phyloP scores from a whole-genome alignment of 2,888 invertebrate species.

The Vanessa cardui region DNA sequence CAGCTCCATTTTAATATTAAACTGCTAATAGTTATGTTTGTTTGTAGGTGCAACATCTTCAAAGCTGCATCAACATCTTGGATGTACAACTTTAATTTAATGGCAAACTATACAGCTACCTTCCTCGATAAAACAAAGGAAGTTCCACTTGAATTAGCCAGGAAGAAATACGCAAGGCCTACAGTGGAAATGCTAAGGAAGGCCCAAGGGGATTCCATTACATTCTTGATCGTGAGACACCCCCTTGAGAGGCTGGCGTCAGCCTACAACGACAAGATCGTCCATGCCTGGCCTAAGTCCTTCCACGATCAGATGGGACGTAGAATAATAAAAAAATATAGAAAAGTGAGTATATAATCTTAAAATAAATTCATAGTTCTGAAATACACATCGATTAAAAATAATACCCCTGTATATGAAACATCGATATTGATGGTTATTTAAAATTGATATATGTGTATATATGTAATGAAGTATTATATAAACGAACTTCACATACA shows the following conservation, averaged over 20 bases:
- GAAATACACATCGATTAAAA: neutral
- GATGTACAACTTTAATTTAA: constrained; percentile 95
- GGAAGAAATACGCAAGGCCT: constrained; percentile 90
- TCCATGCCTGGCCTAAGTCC: constrained; percentile 91
- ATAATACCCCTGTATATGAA: too few relatives aligned
- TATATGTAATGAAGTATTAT: too few relatives aligned
- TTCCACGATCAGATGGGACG: constrained; percentile 91
- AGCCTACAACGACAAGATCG: constrained; percentile 92
- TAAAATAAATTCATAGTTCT: neutral
- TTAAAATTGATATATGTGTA: too few relatives aligned
- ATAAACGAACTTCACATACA: too few relatives aligned
- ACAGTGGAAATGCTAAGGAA: constrained; percentile 87
- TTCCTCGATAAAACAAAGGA: constrained; percentile 90
- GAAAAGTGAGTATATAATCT: constrained; percentile 75
- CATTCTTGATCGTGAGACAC: constrained; percentile 92
- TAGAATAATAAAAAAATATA: constrained; percentile 89
- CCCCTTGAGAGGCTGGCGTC: constrained; percentile 90
- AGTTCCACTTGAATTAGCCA: constrained; percentile 89
- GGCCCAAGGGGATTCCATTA: constrained; percentile 89
- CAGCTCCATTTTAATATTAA: too few relatives aligned
- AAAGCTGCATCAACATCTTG: constrained; percentile 95
- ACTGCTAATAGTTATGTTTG: too few relatives aligned
- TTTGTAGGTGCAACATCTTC: constrained; percentile 88
- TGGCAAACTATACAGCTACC: constrained; percentile 91
- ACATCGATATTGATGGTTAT: too few relatives aligned